These are phyloP conservation scores for Leptopilina boulardi DNA, from an alignment of 1,140 invertebrate species.

Conservation along the genomic window DNA sequence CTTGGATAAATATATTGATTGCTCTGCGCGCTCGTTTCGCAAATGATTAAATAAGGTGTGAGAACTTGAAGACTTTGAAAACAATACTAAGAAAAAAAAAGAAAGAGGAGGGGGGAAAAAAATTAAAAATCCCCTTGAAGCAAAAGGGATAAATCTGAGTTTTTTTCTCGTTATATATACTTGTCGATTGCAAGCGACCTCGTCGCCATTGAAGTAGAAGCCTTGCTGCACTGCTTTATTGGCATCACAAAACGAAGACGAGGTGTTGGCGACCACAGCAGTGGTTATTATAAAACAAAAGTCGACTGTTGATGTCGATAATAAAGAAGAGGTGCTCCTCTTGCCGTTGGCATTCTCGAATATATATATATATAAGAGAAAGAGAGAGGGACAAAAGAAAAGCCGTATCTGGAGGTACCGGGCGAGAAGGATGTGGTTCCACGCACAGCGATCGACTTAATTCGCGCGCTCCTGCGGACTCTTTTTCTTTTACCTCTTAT, in stretches of 20 bases:
- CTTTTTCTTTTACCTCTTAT: constrained; percentile 65
- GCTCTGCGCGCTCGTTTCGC: neutral
- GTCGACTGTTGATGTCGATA: constrained; percentile 72
- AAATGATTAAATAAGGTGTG: constrained; percentile 10
- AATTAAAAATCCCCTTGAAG: constrained; percentile 36
- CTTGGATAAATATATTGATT: neutral
- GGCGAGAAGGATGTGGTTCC: constrained; percentile 74
- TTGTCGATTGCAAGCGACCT: constrained; percentile 41
- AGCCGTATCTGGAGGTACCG: constrained; percentile 68
- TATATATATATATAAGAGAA: too few relatives aligned
- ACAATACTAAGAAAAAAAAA: constrained; percentile 44
- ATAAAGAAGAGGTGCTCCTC: constrained; percentile 69
- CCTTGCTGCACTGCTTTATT: constrained; percentile 48
- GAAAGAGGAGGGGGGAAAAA: constrained; percentile 39
- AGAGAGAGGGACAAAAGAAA: constrained; percentile 66
- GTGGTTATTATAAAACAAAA: constrained; percentile 76
- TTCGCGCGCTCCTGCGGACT: constrained; percentile 70
- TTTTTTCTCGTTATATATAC: constrained; percentile 41
- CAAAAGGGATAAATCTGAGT: constrained; percentile 48
- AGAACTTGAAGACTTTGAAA: constrained; percentile 43
- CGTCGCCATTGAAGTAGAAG: constrained; percentile 39
- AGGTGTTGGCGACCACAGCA: constrained; percentile 65
- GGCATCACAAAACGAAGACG: constrained; percentile 64
- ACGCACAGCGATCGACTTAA: constrained; percentile 75
- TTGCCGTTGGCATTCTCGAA: constrained; percentile 58